Conservation (phyloP, 2,797 vertebrate genomes). For the Neosilurus mollespiculum region DNA sequence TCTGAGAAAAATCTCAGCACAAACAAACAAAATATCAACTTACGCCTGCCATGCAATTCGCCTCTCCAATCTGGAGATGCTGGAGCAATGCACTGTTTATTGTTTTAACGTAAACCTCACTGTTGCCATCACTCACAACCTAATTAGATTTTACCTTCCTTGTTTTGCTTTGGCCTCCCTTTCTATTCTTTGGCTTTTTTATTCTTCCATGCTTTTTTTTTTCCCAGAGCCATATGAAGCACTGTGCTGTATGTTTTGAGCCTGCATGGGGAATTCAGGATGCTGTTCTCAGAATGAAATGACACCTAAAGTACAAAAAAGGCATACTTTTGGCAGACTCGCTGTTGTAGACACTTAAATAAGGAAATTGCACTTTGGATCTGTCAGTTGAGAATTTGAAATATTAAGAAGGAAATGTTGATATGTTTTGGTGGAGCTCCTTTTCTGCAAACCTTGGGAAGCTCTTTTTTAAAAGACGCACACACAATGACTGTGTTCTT, state of each 20-base stretch:
- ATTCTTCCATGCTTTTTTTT: slow-evolving; percentile 3
- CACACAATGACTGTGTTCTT: slow-evolving; percentile 2
- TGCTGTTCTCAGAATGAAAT: slow-evolving; percentile 29
- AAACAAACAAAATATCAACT: slow-evolving; percentile 82
- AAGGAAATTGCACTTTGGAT: slow-evolving; percentile 40
- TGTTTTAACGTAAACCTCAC: slow-evolving; percentile 74
- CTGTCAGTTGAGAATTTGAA: slow-evolving; percentile 30
- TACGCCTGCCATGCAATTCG: slow-evolving; percentile 67
- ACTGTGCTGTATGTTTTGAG: slow-evolving; percentile 26
- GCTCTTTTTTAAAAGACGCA: slow-evolving; percentile 17
- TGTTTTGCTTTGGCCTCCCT: slow-evolving; percentile 70
- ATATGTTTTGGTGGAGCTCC: slow-evolving; percentile 24
- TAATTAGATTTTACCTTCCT: slow-evolving; percentile 79
- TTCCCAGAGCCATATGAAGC: slow-evolving; percentile 24
- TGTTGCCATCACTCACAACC: slow-evolving; percentile 70
- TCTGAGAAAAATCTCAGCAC: slow-evolving; percentile 78
- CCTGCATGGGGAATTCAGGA: slow-evolving; percentile 31
- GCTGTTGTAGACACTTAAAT: slow-evolving; percentile 33
- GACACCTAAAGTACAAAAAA: slow-evolving; percentile 26
- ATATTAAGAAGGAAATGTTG: slow-evolving; percentile 30
- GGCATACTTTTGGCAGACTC: slow-evolving; percentile 1
- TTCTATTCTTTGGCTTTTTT: slow-evolving; percentile 23
- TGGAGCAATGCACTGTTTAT: slow-evolving; percentile 69
- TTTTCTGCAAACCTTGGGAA: slow-evolving; percentile 31
- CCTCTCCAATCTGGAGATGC: slow-evolving; percentile 53